Percentiles rank a stretch among this genome's conserved stretches.
Conservation (phyloP, 2,888 invertebrate genomes). For the Oscheius myriophilus region DNA sequence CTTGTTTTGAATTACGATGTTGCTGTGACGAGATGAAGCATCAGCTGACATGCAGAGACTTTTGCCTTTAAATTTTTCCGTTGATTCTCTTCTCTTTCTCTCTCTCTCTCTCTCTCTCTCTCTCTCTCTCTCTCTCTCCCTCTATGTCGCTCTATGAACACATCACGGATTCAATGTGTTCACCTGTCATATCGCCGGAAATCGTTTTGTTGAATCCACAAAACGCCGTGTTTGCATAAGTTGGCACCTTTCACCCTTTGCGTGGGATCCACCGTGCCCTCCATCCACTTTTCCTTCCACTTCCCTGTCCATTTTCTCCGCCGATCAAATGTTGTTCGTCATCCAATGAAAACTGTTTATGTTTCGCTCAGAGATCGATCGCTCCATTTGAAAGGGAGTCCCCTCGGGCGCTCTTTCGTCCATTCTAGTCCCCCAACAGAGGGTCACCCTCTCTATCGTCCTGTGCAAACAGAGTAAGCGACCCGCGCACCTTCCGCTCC, state of each 20-base stretch:
- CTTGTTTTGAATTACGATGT: neutral
- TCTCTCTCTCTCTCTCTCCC: conserved; percentile 18
- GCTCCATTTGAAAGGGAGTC: neutral
- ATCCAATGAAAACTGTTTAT: no score
- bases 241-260: no score
- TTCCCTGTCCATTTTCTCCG: no score
- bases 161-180: neutral
- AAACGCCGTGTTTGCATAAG: no score
- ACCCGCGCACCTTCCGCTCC: conserved; percentile 5
- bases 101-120: conserved; percentile 24
- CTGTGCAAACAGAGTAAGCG: conserved; percentile 28
- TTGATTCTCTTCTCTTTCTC: conserved; percentile 9
- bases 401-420: neutral
- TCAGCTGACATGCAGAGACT: neutral
- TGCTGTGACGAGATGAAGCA: no score
- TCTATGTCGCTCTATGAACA: neutral
- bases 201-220: no score
- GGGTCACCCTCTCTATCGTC: conserved; percentile 7
- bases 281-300: no score
- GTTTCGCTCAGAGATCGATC: no score
- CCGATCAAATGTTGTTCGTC: no score
- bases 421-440: neutral
- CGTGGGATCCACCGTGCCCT: no score
- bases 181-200: neutral
- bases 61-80: conserved; percentile 11